Percentiles rank a stretch among this genome's conserved stretches.
These are phyloP conservation scores for Agriotes lineatus DNA, from an alignment of 2,888 invertebrate genomes.

Conservation along the genomic window DNA sequence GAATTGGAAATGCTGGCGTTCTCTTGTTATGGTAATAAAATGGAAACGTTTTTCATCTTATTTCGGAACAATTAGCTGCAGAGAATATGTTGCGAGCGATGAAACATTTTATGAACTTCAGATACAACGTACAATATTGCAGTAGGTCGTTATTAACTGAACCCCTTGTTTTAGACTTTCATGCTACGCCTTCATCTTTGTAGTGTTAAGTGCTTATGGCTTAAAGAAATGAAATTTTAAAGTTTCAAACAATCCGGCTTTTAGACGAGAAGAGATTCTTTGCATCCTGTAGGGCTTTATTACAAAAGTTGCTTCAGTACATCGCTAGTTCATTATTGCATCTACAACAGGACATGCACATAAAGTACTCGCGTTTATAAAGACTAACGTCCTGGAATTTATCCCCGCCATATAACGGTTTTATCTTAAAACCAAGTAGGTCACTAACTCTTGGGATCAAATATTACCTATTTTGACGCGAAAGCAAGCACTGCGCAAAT, in stretches of 20 bases:
- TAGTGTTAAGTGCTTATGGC: slow-evolving; percentile 12
- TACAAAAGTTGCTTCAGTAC: slow-evolving; percentile 31
- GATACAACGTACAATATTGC: not conserved
- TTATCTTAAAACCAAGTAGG: not conserved
- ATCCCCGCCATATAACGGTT: not conserved
- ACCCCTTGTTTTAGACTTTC: not conserved
- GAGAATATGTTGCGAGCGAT: not conserved
- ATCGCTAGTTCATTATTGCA: slow-evolving; percentile 24
- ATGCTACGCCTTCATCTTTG: not conserved
- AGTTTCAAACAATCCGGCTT: slow-evolving; percentile 1
- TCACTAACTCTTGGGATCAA: not conserved
- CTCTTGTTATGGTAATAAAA: no score
- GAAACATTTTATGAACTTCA: not conserved
- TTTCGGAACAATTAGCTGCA: not conserved
- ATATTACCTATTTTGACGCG: not conserved
- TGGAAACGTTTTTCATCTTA: not conserved
- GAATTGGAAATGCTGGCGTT: no score
- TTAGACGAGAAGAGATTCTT: slow-evolving; percentile 6
- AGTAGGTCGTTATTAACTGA: not conserved
- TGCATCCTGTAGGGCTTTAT: slow-evolving; percentile 28
- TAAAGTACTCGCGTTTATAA: slow-evolving; percentile 1
- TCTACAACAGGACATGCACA: slow-evolving; percentile 19
- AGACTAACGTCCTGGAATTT: not conserved
- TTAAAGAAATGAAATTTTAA: slow-evolving; percentile 17
- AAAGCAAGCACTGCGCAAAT: not conserved